These are phyloP conservation scores for Meles meles DNA, from an alignment of 2,113 vertebrate species.

Conservation along the genomic window DNA sequence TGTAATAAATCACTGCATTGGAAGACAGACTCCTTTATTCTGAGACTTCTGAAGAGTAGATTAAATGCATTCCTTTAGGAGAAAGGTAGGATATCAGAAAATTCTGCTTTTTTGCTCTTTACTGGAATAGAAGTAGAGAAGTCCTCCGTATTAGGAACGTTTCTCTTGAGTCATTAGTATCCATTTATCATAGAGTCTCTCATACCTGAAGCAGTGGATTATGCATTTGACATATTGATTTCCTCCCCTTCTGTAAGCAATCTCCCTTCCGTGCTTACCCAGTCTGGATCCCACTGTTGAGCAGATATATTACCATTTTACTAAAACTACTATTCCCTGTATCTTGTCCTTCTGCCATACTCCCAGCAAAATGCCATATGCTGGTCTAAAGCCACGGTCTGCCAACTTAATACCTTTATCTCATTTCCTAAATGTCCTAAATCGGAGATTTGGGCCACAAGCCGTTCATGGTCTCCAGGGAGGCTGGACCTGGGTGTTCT, in stretches of 20 bases:
- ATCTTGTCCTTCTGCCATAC: not conserved
- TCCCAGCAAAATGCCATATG: not conserved
- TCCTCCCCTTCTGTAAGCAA: not conserved
- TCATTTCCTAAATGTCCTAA: not conserved
- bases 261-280: not conserved
- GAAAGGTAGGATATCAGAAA: not conserved
- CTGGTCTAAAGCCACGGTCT: not conserved
- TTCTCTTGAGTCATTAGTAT: not conserved
- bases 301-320: not conserved
- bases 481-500: rapidly evolving
- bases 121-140: not conserved
- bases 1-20: not conserved
- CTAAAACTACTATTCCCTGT: not conserved
- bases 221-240: not conserved
- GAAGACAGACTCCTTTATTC: not conserved
- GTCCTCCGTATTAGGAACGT: not conserved
- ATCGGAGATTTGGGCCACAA: not conserved
- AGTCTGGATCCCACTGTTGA: not conserved
- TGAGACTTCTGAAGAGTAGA: not conserved
- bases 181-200: not conserved
- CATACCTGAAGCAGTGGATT: not conserved
- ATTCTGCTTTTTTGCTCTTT: not conserved
- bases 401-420: not conserved
- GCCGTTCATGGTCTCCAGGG: not conserved
- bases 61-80: not conserved